A percentile compares a stretch with the other conserved stretches of the same genome.
Evolutionary conservation across 2,888 invertebrate species (phyloP).

Genomic region (Mylabris sibirica): DNA sequence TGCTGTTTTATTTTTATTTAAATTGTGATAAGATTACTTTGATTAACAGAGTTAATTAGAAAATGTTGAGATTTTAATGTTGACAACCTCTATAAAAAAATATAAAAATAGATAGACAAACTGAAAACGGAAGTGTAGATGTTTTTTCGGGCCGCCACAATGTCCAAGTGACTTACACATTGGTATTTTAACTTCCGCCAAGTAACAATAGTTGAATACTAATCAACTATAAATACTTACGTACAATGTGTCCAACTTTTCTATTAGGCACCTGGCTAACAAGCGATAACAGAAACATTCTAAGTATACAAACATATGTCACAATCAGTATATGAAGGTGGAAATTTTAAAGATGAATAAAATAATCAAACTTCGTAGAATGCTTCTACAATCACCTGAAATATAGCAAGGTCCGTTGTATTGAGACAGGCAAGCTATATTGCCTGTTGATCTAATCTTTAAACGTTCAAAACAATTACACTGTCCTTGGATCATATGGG

Average conservation of each 20-base stretch:
- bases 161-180: constrained; percentile 56
- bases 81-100: neutral
- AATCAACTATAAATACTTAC: constrained; percentile 41
- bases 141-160: constrained; percentile 47
- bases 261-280: constrained; percentile 27
- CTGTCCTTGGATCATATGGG: neutral
- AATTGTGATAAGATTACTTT: neutral
- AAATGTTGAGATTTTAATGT: neutral
- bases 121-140: constrained; percentile 4
- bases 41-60: constrained; percentile 5
- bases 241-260: constrained; percentile 37
- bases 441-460: neutral
- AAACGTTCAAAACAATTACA: neutral
- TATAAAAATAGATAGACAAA: neutral
- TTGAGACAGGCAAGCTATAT: neutral
- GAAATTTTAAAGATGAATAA: too few relatives aligned
- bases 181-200: constrained; percentile 55
- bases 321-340: neutral
- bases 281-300: neutral
- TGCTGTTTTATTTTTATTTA: neutral
- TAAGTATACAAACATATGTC: too few relatives aligned
- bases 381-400: neutral
- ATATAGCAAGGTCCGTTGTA: neutral
- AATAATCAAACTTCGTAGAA: too few relatives aligned
- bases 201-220: constrained; percentile 53